phyloP scores from a whole-genome alignment of 2,113 vertebrate species.

The Aramus guarauna region DNA sequence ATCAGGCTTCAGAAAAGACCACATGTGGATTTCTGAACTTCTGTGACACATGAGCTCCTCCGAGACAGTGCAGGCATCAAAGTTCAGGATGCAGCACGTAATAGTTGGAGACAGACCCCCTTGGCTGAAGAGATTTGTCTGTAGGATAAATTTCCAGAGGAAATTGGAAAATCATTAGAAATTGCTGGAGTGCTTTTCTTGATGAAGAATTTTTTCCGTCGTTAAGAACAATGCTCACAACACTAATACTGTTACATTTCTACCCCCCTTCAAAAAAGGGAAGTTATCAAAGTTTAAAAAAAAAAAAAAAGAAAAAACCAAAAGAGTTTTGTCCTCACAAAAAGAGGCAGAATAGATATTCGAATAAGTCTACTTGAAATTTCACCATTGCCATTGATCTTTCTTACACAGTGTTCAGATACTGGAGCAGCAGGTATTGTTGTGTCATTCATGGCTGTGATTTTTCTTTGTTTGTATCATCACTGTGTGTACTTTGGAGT shows the following conservation, averaged over 20 bases:
- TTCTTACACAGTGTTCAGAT: not conserved
- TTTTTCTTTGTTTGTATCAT: not conserved
- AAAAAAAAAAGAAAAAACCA: not conserved
- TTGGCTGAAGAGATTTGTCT: not conserved
- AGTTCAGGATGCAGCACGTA: constrained; percentile 48
- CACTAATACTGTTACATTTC: not conserved
- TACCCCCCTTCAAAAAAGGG: not conserved
- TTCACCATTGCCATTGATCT: not conserved
- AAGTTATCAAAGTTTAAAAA: not conserved
- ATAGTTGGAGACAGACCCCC: not conserved
- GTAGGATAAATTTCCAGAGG: not conserved
- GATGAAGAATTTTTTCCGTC: not conserved
- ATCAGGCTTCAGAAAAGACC: constrained; percentile 33
- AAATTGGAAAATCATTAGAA: not conserved
- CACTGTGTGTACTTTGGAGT: not conserved
- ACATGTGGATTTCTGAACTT: constrained; percentile 32
- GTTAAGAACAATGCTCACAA: not conserved
- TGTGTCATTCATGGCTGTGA: not conserved
- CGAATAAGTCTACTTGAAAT: not conserved
- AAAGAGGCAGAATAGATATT: not conserved
- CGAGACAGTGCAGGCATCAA: constrained; percentile 16
- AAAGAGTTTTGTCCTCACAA: not conserved
- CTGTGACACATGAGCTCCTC: not conserved
- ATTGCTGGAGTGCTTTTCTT: not conserved
- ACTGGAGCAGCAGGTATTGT: not conserved